Conservation (phyloP, 2,797 vertebrate species). For the Erithacus rubecula region DNA sequence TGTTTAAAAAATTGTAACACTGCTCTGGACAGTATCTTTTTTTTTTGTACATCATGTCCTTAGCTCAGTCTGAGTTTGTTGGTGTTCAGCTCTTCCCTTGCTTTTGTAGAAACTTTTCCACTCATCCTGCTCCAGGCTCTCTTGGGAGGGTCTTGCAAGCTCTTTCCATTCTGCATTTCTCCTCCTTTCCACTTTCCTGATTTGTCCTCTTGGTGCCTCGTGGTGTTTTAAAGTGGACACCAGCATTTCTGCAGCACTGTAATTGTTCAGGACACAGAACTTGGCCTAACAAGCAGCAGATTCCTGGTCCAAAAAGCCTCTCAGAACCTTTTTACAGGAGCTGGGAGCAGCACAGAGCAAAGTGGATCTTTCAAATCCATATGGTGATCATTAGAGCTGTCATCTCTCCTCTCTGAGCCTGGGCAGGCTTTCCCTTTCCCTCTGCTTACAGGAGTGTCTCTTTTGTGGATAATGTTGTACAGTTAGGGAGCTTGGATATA, state of each 20-base stretch:
- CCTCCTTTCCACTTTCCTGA: neutral
- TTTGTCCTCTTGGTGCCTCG: neutral
- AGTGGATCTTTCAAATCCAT: slow-evolving; percentile 30
- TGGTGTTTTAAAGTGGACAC: neutral
- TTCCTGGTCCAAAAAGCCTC: slow-evolving; percentile 35
- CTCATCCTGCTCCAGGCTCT: neutral
- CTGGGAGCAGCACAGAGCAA: neutral
- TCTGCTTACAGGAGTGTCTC: neutral
- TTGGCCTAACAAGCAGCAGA: neutral
- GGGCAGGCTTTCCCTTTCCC: neutral
- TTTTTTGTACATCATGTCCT: neutral
- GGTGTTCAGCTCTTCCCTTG: neutral
- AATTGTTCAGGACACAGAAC: neutral
- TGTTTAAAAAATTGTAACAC: neutral
- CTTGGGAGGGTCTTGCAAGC: neutral
- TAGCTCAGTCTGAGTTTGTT: neutral
- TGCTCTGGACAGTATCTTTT: neutral
- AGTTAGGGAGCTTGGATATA: neutral
- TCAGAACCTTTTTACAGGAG: neutral
- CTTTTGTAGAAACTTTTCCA: neutral
- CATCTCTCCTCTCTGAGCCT: neutral
- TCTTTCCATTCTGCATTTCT: neutral
- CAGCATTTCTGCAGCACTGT: rapidly evolving
- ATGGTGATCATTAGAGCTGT: slow-evolving; percentile 52
- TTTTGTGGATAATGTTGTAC: neutral